phyloP scores from a whole-genome alignment of 2,113 vertebrate genomes.

The Hippoglossus stenolepis region DNA sequence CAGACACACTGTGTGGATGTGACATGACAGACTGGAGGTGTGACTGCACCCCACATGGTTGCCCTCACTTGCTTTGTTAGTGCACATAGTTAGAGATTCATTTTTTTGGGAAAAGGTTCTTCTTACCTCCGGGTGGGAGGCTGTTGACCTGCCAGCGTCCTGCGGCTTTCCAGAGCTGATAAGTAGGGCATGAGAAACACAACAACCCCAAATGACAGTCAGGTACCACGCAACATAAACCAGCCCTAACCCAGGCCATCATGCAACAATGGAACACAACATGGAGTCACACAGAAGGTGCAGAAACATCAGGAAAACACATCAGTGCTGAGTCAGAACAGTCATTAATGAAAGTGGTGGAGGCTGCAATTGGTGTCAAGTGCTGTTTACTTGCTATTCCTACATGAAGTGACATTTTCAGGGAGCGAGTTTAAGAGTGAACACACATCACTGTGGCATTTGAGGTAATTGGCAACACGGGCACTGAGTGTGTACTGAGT shows the following conservation, averaged over 20 bases:
- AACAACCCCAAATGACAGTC: not conserved
- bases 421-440: constrained; percentile 48
- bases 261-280: not conserved
- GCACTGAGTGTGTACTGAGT: constrained; percentile 27
- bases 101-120: constrained; percentile 34
- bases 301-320: constrained; percentile 10
- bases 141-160: constrained; percentile 66
- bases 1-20: constrained; percentile 13
- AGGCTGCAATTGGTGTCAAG: constrained; percentile 64
- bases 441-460: constrained; percentile 66
- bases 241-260: not conserved
- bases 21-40: constrained; percentile 17
- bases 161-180: constrained; percentile 34
- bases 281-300: constrained; percentile 11
- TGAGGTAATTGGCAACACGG: constrained; percentile 67
- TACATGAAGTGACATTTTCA: constrained; percentile 65
- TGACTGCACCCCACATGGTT: constrained; percentile 14
- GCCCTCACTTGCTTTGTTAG: constrained; percentile 28
- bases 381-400: constrained; percentile 64
- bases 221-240: not conserved
- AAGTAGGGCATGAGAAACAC: not conserved
- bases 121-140: constrained; percentile 45
- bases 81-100: constrained; percentile 34
- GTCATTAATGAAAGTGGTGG: constrained; percentile 60
- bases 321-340: constrained; percentile 22